Base-by-base conservation (phyloP, 1,140 invertebrate species). In the Drosophila quadrilineata region DNA sequence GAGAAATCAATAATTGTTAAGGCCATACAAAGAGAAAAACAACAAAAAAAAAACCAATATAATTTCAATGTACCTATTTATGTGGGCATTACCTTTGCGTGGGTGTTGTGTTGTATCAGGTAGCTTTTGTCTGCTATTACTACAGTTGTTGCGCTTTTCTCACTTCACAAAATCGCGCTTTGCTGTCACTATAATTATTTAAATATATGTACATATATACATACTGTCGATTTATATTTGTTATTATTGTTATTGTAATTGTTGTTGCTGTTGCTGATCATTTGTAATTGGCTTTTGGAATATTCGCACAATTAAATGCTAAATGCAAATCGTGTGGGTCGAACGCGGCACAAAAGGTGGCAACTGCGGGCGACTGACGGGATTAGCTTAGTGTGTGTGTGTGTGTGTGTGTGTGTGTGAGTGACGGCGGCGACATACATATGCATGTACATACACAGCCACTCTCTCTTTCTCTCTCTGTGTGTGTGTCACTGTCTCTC, bases 301-400 rank as follows among this genome's bases (percentile, higher is more conserved):
- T 49, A 48, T 80, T 82, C 67, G 68, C 75, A 80, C 76, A 80
- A 82, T 82, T 75, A 80, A 80, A 82, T 75, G 66, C 69, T 69
- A 73, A 75, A 67, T 69, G 59, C 57, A 57, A 40, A 48, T 33
- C 53, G 21, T 33, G 52, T 17, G 16, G 14, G 19, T 3, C 1
- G 22, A 9, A 10, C 29, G 17, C 28, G 10, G 3, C 16, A 16
- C 6, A 16, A 28, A 4, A 9, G 14, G 16, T 14, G 26, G 6
- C 2, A 3, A 17, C 29, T 8, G 35, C 12, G 14, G 22, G 35
- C 12, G 36, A 22, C 24, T 14, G 3, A 8, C 6, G 17, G 9
- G 45, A 19, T 8, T 6, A 14, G 6, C 4, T n/a, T 31, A 12
- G 8, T 4, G 33, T 10, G 17, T 10, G 21, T 3, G n/a, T 8